Base-by-base conservation (phyloP, 2,113 vertebrate species). In the Probosciger aterrimus region DNA sequence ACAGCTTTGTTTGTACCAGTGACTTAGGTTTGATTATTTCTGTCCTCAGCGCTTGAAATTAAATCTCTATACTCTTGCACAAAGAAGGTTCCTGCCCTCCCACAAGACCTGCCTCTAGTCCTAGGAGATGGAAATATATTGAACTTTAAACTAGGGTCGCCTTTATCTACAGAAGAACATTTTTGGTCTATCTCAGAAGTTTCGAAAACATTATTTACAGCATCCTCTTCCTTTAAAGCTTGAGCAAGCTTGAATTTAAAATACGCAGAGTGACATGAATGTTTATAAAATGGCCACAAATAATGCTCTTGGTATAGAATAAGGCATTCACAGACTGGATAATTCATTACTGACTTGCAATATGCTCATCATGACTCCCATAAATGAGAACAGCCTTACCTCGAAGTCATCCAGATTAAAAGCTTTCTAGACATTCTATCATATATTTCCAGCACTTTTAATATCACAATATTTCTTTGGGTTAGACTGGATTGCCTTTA, bases 401-500 rank as follows among this genome's bases (percentile, higher is more conserved):
- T 88, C 77, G 67, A 14, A 5, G 53, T 83, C 74, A 77, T 24
- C 33, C 70, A 76, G 63, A 93, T 69, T 69, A 95, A 89, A 95
- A 94, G 84, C 90, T 86, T 93, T 85, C 59, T 62, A 53, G 82
- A 74, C 65, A 53, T 68, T 78, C 86, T 53, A 17, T 62, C 62
- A 30, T 68, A 15, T 73, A 84, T 94, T 92, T 90, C 73, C 62
- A 75, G 80, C 5, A 80, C 82, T 92, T 92, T 92, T 76, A 94
- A 76, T 33, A 69, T 86, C 82, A 81, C 86, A 81, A 8, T 94
- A 94, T 92, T 95, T 95, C 95, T 80, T 81, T 24, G 44, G 50
- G 62, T 92, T 30, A n/a, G 86, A 82, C 37, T 59, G 55, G 82
- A 73, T 46, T 82, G 83, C 86, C 92, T 73, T 91, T 82, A 91